Percentiles rank a stretch among this genome's conserved stretches.
phyloP scores from a whole-genome alignment of 1,140 invertebrate genomes.

The Nasonia longicornis region DNA sequence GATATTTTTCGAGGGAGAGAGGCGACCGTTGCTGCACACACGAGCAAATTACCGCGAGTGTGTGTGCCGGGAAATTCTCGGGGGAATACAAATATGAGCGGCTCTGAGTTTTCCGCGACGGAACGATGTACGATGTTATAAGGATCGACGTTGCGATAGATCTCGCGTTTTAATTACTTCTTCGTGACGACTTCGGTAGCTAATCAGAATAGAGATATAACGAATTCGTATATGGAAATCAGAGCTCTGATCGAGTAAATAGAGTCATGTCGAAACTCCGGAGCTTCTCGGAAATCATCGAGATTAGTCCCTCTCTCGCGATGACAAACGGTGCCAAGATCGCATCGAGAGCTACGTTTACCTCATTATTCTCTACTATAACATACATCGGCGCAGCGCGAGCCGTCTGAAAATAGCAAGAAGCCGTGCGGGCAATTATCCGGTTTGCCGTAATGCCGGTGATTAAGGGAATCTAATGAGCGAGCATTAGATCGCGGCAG shows the following conservation, averaged over 20 bases:
- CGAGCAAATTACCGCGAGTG: background rate
- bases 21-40: too few species aligned
- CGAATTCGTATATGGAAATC: too few species aligned
- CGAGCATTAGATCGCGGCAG: constrained; percentile 58
- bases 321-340: constrained; percentile 29
- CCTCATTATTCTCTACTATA: constrained; percentile 25
- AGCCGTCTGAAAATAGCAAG: constrained; percentile 18
- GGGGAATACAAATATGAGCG: background rate
- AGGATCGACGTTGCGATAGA: too few species aligned
- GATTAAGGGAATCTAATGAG: constrained; percentile 66
- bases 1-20: background rate
- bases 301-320: background rate
- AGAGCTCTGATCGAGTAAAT: too few species aligned
- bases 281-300: constrained; percentile 16
- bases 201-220: too few species aligned
- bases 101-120: background rate
- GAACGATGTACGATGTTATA: too few species aligned
- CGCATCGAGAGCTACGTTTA: constrained; percentile 29
- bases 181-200: background rate
- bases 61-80: background rate
- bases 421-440: constrained; percentile 56
- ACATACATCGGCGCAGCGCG: constrained; percentile 47
- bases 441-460: constrained; percentile 62
- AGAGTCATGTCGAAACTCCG: background rate
- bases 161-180: background rate